phyloP scores from a whole-genome alignment of 2,888 invertebrate genomes.

The Conomelus anceps region DNA sequence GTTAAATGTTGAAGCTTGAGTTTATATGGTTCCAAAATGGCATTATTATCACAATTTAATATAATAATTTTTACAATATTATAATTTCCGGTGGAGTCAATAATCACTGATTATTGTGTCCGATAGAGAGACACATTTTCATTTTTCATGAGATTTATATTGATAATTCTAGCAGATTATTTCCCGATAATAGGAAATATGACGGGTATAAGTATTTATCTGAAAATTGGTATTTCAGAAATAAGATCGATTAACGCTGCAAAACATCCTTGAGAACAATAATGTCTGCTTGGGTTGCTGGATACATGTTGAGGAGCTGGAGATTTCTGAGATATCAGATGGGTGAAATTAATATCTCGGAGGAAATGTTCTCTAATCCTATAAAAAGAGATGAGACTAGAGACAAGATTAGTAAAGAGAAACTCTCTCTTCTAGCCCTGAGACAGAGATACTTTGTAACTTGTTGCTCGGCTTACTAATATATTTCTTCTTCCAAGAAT shows the following conservation, averaged over 20 bases:
- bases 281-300: background rate
- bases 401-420: too few relatives aligned
- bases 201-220: background rate
- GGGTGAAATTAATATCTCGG: background rate
- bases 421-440: too few relatives aligned
- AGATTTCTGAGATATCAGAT: background rate
- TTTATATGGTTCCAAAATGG: too few relatives aligned
- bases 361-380: background rate
- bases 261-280: background rate
- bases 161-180: too few relatives aligned
- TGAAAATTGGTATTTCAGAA: background rate
- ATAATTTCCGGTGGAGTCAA: too few relatives aligned
- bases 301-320: background rate
- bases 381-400: background rate
- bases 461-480: background rate
- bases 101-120: too few relatives aligned
- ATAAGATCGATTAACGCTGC: background rate
- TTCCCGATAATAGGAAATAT: too few relatives aligned
- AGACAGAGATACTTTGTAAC: background rate
- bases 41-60: too few relatives aligned
- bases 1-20: too few relatives aligned
- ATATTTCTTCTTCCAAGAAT: background rate
- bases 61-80: too few relatives aligned
- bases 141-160: too few relatives aligned
- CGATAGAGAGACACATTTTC: too few relatives aligned